A percentile compares a stretch with the other conserved stretches of the same genome.
Evolutionary conservation across 2,797 vertebrate species (phyloP).

Genomic region (Microchirus variegatus): DNA sequence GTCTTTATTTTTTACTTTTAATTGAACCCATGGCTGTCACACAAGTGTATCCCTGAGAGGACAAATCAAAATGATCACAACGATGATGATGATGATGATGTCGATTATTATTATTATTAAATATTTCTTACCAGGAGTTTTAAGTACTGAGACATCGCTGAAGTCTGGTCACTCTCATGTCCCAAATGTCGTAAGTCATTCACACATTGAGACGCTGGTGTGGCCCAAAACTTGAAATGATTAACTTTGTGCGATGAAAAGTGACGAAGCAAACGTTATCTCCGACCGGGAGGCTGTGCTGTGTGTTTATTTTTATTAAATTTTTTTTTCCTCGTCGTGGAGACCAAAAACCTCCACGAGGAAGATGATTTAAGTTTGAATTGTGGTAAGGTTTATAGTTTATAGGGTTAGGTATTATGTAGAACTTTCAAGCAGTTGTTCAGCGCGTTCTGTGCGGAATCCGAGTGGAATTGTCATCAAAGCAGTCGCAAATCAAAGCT

Average conservation of each 20-base stretch:
- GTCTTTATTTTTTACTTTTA: not conserved
- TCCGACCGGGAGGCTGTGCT: not conserved
- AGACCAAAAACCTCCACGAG: too few relatives aligned
- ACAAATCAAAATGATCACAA: not conserved
- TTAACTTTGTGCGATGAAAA: conserved; percentile 50
- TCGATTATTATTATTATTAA: too few relatives aligned
- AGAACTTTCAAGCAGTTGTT: too few relatives aligned
- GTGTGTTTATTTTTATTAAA: not conserved
- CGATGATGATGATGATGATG: not conserved
- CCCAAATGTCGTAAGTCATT: conserved; percentile 6
- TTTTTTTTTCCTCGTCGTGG: too few relatives aligned
- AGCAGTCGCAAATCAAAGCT: too few relatives aligned
- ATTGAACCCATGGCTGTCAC: not conserved
- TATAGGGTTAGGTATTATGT: too few relatives aligned
- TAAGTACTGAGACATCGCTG: conserved; percentile 59
- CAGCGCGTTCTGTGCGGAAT: too few relatives aligned
- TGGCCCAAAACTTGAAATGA: conserved; percentile 50
- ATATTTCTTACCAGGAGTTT: conserved; percentile 63
- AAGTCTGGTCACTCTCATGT: conserved; percentile 1
- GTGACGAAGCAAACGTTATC: not conserved
- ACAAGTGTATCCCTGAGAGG: not conserved
- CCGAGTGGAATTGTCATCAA: too few relatives aligned
- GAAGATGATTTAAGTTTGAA: too few relatives aligned
- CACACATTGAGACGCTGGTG: conserved; percentile 31
- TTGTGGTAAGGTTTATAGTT: too few relatives aligned